Percentiles rank a stretch among this genome's conserved stretches.
Conservation (phyloP, 2,797 vertebrate genomes). For the Anguilla marmorata region DNA sequence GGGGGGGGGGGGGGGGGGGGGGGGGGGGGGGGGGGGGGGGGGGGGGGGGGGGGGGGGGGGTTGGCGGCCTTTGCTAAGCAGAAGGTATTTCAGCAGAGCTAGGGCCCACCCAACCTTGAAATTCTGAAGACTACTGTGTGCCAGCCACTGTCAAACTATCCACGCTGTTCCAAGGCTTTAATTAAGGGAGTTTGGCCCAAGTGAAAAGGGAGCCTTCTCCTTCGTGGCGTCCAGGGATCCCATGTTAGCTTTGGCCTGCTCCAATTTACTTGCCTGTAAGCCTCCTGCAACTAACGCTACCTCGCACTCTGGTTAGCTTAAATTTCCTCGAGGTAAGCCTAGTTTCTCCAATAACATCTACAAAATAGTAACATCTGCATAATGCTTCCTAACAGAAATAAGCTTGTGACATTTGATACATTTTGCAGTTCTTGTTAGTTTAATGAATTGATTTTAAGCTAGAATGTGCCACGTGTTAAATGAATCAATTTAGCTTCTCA, state of each 20-base stretch:
- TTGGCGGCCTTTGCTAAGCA: background rate
- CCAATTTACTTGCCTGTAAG: background rate
- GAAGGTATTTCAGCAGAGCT: background rate
- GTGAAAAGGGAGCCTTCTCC: background rate
- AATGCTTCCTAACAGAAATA: background rate
- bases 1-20: no score
- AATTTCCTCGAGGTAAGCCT: background rate
- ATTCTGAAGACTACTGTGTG: background rate
- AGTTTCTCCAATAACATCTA: background rate
- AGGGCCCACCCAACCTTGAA: constrained; percentile 8
- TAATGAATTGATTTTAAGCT: background rate
- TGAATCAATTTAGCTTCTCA: background rate
- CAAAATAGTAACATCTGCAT: background rate
- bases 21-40: no score
- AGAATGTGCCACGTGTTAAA: background rate
- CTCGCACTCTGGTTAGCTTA: background rate
- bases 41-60: no score
- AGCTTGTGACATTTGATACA: background rate
- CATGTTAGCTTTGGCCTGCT: background rate
- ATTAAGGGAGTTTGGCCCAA: background rate
- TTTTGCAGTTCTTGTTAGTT: background rate
- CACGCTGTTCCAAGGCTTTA: background rate
- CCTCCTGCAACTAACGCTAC: background rate
- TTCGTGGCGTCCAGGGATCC: background rate
- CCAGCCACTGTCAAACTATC: background rate